A percentile compares a stretch with the other conserved stretches of the same genome.
These are phyloP conservation scores for Conchocele bisecta DNA, from an alignment of 2,888 invertebrate species.

Conservation along the genomic window DNA sequence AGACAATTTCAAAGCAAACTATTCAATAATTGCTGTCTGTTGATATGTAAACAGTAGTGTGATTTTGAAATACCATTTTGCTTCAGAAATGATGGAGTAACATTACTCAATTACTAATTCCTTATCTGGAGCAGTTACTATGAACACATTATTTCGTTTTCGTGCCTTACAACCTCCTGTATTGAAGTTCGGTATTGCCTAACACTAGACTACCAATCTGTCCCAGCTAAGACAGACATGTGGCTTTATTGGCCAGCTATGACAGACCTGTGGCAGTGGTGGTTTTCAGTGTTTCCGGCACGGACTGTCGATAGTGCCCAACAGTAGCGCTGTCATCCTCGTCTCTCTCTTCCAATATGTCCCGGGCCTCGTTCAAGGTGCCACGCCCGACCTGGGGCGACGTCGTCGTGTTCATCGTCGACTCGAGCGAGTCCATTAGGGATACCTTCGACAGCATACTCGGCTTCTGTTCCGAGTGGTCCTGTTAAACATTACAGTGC, in stretches of 20 bases:
- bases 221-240: background rate
- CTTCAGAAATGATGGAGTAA: too few relatives aligned
- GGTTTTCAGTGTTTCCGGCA: slow-evolving; percentile 69
- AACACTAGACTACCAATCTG: background rate
- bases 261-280: slow-evolving; percentile 21
- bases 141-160: too few relatives aligned
- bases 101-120: too few relatives aligned
- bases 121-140: too few relatives aligned
- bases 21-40: too few relatives aligned
- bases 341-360: slow-evolving; percentile 55
- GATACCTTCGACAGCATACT: slow-evolving; percentile 80
- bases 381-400: slow-evolving; percentile 69
- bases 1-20: too few relatives aligned
- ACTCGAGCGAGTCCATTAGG: slow-evolving; percentile 79
- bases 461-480: slow-evolving; percentile 72
- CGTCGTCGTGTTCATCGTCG: slow-evolving; percentile 79
- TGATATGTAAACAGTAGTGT: too few relatives aligned
- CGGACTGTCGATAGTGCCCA: slow-evolving; percentile 23
- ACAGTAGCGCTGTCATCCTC: slow-evolving; percentile 38
- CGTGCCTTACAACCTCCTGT: too few relatives aligned
- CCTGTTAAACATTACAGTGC: slow-evolving; percentile 67
- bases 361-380: slow-evolving; percentile 57
- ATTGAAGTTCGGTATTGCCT: too few relatives aligned
- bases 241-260: too few relatives aligned
- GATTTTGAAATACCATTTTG: too few relatives aligned